These are phyloP conservation scores for Meriones unguiculatus DNA, from an alignment of 2,113 vertebrate species.

Conservation along the genomic window DNA sequence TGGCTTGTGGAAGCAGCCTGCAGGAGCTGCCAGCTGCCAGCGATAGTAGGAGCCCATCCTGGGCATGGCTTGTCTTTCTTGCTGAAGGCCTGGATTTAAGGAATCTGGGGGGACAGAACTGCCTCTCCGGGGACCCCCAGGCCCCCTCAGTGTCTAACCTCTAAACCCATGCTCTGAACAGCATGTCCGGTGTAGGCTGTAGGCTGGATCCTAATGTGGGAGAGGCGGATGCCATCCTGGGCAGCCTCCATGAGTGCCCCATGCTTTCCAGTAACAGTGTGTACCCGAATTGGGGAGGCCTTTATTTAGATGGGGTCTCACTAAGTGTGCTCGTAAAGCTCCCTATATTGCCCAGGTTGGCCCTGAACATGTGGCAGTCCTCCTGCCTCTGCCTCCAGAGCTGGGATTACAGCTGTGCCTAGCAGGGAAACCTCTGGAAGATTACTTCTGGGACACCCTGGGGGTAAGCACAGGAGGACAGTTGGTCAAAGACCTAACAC, in stretches of 20 bases:
- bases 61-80: not conserved
- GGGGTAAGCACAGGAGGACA: not conserved
- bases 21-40: not conserved
- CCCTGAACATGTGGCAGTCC: too few relatives aligned
- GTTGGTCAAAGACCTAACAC: not conserved
- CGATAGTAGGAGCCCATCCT: not conserved
- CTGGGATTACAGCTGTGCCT: not conserved
- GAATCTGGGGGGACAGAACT: not conserved
- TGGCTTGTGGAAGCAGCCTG: not conserved
- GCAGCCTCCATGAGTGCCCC: accelerated
- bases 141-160: not conserved
- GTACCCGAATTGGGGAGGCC: not conserved
- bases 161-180: not conserved
- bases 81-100: not conserved
- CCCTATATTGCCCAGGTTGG: not conserved
- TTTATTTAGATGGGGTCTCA: conserved; percentile 27
- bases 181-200: accelerated
- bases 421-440: not conserved
- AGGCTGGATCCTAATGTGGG: not conserved
- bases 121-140: not conserved
- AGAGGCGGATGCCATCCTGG: conserved; percentile 10
- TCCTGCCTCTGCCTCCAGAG: not conserved
- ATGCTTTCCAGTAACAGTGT: not conserved
- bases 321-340: not conserved
- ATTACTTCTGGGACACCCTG: not conserved